A percentile compares a stretch with the other conserved stretches of the same genome.
These are phyloP conservation scores for Astatotilapia flaviijosephi DNA, from an alignment of 2,113 vertebrate genomes.

Conservation along the genomic window DNA sequence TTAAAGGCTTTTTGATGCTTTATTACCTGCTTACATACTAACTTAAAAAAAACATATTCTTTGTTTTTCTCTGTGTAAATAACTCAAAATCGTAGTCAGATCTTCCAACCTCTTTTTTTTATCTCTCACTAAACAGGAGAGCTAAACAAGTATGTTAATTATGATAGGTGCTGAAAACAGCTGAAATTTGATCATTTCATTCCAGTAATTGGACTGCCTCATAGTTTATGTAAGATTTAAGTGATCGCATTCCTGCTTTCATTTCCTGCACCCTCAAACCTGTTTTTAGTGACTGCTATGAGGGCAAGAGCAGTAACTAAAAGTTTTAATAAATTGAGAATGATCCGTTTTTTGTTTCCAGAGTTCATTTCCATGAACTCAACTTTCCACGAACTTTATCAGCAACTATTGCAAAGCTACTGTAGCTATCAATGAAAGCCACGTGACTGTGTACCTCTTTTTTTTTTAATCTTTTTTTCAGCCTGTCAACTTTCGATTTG, in stretches of 20 bases:
- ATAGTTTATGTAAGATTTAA: neutral
- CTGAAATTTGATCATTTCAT: neutral
- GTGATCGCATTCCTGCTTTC: neutral
- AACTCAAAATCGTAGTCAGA: accelerated
- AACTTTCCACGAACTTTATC: neutral
- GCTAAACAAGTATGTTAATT: neutral
- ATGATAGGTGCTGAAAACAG: neutral
- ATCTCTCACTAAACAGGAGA: neutral
- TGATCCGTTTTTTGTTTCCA: neutral
- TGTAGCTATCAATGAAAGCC: neutral
- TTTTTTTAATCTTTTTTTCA: neutral
- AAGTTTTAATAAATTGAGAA: neutral
- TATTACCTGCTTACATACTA: neutral
- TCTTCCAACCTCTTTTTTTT: neutral
- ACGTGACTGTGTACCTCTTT: neutral
- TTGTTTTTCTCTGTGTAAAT: neutral
- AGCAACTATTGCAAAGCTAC: neutral
- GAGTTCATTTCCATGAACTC: neutral
- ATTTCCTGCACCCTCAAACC: neutral
- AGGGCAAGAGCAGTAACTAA: neutral
- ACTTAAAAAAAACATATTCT: neutral
- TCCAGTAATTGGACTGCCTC: neutral
- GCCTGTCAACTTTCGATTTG: neutral
- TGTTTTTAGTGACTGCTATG: neutral
- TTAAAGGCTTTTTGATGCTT: neutral